Evolutionary conservation across 2,113 vertebrate genomes (phyloP), one percentile per base, ranked within the genome.

Genomic region (Saccopteryx bilineata): DNA sequence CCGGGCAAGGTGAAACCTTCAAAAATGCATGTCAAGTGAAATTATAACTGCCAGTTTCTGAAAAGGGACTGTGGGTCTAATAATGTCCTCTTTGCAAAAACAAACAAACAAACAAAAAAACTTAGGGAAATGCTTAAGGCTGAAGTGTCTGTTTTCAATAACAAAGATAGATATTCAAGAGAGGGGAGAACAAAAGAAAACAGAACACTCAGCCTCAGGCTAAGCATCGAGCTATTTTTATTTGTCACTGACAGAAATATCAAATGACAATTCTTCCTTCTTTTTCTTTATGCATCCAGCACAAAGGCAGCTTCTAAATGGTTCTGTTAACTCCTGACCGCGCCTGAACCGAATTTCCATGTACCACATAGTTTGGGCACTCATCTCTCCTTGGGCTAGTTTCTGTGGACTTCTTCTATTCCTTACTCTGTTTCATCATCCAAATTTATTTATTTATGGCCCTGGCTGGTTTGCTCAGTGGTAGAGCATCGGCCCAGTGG

Each of bases 101-200:
- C 63, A 46, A 39, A 39, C 39, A 39, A 39, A 39, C 2, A 39
- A 39, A 39, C 39, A n/a, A n/a, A n/a, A n/a, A n/a, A n/a, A n/a
- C n/a, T n/a, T 39, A 39, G 46, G 78, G 61, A 96, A 85, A 66
- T 69, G 75, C 76, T 90, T 69, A 28, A 68, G 82, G 65, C 72
- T 90, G 52, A 48, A 58, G 52, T 94, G 69, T 94, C 90, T 96
- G 94, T 95, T 93, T 96, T 94, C 52, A 86, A 0, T 89, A 79
- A 86, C 3, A 11, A 94, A 89, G 86, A 74, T 33, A 68, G 85
- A 69, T 92, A 69, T 79, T 93, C 84, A 78, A 10, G 79, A 6
- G 50, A 66, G 15, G n/a, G 21, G 8, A 39, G 18, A 66, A 50
- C 46, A 56, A 75, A 96, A 82, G 90, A 69, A 79, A 82, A 58